Conservation (phyloP, 37 sponge, comb jelly and placozoan genomes). For the Aplysina aerophoba region DNA sequence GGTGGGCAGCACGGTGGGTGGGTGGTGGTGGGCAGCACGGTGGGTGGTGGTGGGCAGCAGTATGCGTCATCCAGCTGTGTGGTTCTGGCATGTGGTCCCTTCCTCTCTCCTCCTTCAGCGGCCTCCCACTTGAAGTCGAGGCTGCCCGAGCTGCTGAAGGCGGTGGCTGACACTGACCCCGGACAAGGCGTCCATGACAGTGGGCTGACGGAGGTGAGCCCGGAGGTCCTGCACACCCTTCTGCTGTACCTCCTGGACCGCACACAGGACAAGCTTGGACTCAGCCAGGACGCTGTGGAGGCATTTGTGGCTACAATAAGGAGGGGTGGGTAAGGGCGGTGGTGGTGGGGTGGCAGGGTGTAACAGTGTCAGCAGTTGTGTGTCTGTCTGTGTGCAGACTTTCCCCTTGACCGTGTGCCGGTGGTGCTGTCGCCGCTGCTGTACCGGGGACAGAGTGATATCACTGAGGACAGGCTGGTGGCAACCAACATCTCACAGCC, state of each 20-base stretch:
- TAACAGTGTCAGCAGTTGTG: neutral
- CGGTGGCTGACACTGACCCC: slow-evolving; percentile 61
- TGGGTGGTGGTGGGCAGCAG: too few species aligned
- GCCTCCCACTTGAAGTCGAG: slow-evolving; percentile 61
- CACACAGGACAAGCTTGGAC: slow-evolving; percentile 61
- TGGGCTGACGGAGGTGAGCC: slow-evolving; percentile 80
- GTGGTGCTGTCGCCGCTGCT: slow-evolving; percentile 83
- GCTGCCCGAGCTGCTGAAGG: slow-evolving; percentile 77
- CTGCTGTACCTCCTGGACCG: slow-evolving; percentile 71
- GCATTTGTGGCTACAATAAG: slow-evolving; percentile 75
- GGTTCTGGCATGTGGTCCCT: neutral
- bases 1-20: neutral
- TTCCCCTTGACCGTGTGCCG: slow-evolving; percentile 86
- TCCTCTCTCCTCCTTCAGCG: slow-evolving; percentile 45
- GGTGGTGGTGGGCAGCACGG: too few species aligned
- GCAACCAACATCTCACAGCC: slow-evolving; percentile 61
- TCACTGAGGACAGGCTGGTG: slow-evolving; percentile 82
- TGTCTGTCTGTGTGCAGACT: slow-evolving; percentile 52
- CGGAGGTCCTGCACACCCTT: slow-evolving; percentile 81
- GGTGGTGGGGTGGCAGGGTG: neutral
- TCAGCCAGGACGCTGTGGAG: slow-evolving; percentile 55
- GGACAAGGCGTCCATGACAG: slow-evolving; percentile 69
- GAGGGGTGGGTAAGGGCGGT: slow-evolving; percentile 35
- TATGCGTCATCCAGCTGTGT: too few species aligned
- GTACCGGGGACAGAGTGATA: slow-evolving; percentile 77